Conservation (phyloP, 2,113 vertebrate species). For the Pelusios castaneus region DNA sequence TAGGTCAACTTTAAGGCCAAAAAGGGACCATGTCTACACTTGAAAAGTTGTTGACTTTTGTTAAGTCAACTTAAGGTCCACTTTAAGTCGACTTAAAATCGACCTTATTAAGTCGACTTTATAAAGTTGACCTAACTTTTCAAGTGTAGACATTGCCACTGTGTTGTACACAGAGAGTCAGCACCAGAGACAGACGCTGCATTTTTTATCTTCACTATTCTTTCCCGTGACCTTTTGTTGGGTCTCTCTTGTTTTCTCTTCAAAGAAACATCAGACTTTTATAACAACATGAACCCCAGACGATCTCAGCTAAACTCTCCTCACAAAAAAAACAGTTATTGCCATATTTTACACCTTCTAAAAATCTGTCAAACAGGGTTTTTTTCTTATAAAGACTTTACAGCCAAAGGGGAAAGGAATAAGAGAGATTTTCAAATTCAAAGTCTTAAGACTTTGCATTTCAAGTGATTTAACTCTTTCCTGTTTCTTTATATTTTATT, state of each 20-base stretch:
- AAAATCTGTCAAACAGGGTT: neutral
- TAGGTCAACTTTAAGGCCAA: too few relatives aligned
- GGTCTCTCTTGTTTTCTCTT: neutral
- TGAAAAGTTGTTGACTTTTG: too few relatives aligned
- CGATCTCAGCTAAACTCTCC: neutral
- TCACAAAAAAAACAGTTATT: neutral
- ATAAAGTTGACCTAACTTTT: too few relatives aligned
- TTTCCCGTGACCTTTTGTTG: neutral
- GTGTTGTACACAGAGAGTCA: neutral
- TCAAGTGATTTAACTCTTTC: neutral
- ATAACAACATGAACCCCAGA: neutral
- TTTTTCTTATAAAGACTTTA: neutral
- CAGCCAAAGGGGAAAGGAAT: neutral
- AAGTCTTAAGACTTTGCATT: neutral
- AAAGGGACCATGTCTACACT: too few relatives aligned
- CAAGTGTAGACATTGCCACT: too few relatives aligned
- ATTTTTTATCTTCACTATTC: conserved; percentile 12
- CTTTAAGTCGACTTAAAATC: too few relatives aligned
- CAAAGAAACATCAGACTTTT: neutral
- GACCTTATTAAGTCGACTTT: too few relatives aligned
- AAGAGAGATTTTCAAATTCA: neutral
- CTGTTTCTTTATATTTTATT: neutral
- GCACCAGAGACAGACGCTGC: neutral
- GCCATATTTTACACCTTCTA: neutral
- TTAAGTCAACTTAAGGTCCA: too few relatives aligned